Conservation (phyloP, 2,797 vertebrate genomes). For the Tachyglossus aculeatus region DNA sequence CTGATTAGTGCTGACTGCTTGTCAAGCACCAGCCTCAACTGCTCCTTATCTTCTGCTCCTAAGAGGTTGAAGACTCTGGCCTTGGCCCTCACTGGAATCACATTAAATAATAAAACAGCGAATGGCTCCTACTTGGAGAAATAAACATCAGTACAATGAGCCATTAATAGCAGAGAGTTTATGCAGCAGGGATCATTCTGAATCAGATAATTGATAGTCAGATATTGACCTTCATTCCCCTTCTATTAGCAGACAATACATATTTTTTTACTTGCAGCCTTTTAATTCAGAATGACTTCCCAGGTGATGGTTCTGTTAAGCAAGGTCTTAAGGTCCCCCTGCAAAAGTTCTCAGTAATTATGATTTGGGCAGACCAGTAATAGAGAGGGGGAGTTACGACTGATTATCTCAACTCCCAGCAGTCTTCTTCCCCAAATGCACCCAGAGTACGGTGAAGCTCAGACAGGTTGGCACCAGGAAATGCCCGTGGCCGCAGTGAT, state of each 20-base stretch:
- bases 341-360: no score
- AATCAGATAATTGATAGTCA: constrained; percentile 23
- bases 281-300: constrained; percentile 18
- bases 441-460: not conserved
- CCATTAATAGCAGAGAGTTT: not conserved
- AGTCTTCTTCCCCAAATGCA: not conserved
- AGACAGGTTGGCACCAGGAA: not conserved
- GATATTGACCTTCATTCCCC: constrained; percentile 48
- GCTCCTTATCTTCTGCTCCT: constrained; percentile 39
- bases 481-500: no score
- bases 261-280: not conserved
- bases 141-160: constrained; percentile 8
- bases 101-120: constrained; percentile 19
- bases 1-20: constrained; percentile 54
- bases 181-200: not conserved
- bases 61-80: constrained; percentile 42
- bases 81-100: constrained; percentile 42
- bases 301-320: not conserved
- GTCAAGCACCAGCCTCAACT: constrained; percentile 51
- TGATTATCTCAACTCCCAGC: not conserved
- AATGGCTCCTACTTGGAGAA: constrained; percentile 1
- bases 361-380: not conserved
- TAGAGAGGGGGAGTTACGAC: not conserved
- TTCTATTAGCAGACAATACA: constrained; percentile 8
- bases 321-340: no score